Evolutionary conservation across 2,113 vertebrate species (phyloP).

Genomic region (Pagrus major): DNA sequence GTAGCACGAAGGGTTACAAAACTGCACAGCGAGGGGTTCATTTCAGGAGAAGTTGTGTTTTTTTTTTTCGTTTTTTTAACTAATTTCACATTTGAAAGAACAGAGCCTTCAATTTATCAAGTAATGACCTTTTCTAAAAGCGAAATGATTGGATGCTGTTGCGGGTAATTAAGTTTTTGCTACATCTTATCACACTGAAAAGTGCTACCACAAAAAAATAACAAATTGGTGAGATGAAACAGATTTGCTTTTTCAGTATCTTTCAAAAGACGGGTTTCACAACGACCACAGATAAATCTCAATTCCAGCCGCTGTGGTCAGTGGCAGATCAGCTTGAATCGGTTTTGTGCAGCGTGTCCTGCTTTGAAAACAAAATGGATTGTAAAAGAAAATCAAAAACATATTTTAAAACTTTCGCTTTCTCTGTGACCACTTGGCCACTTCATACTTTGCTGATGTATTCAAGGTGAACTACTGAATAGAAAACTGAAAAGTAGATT

Average conservation of each 20-base stretch:
- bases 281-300: not conserved
- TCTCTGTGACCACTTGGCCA: not conserved
- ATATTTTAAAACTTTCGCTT: not conserved
- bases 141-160: constrained; percentile 36
- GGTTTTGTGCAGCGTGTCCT: not conserved
- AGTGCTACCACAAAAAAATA: not conserved
- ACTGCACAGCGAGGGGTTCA: not conserved
- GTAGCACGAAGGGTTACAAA: not conserved
- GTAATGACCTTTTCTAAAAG: constrained; percentile 43
- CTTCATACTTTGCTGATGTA: not conserved
- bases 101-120: constrained; percentile 30
- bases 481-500: not conserved
- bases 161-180: not conserved
- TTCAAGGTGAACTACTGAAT: not conserved
- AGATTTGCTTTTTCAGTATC: not conserved
- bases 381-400: not conserved
- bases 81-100: constrained; percentile 25
- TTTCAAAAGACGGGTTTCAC: not conserved
- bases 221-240: not conserved
- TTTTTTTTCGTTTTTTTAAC: not conserved
- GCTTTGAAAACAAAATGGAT: not conserved
- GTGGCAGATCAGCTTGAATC: not conserved
- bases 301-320: not conserved
- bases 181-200: constrained; percentile 12
- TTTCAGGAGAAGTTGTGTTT: constrained; percentile 12